A percentile compares a stretch with the other conserved stretches of the same genome.
These are phyloP conservation scores for Graptemys geographica DNA, from an alignment of 2,797 vertebrate genomes.

Conservation along the genomic window DNA sequence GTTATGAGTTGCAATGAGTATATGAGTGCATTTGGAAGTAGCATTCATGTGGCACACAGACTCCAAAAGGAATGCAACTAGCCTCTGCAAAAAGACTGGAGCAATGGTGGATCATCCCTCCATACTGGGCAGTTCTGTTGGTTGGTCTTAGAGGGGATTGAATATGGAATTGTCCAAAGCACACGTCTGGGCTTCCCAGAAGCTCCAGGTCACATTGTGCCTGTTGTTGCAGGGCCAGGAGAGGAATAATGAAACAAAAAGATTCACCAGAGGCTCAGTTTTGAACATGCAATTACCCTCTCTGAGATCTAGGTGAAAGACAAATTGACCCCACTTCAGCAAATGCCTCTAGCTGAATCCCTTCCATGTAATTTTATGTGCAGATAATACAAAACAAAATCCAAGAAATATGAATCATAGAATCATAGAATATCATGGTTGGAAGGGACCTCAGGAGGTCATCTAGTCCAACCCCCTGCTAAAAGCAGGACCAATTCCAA, in stretches of 20 bases:
- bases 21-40: not conserved
- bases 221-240: not conserved
- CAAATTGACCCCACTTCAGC: not conserved
- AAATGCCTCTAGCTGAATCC: not conserved
- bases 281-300: not conserved
- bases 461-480: no score
- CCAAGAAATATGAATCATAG: not conserved
- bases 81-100: not conserved
- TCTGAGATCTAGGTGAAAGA: not conserved
- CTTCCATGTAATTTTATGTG: not conserved
- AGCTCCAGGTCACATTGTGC: not conserved
- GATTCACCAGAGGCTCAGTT: not conserved
- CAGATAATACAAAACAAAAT: not conserved
- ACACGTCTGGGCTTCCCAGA: not conserved
- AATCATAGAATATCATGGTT: no score
- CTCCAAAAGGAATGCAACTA: not conserved
- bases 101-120: not conserved
- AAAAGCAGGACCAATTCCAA: no score
- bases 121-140: not conserved
- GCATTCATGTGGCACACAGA: not conserved
- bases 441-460: no score
- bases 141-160: not conserved
- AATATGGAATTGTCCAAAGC: not conserved
- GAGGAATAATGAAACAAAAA: not conserved
- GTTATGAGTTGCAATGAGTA: not conserved